Evolutionary conservation across 2,113 vertebrate genomes (phyloP).

Genomic region (Pelodiscus sinensis): DNA sequence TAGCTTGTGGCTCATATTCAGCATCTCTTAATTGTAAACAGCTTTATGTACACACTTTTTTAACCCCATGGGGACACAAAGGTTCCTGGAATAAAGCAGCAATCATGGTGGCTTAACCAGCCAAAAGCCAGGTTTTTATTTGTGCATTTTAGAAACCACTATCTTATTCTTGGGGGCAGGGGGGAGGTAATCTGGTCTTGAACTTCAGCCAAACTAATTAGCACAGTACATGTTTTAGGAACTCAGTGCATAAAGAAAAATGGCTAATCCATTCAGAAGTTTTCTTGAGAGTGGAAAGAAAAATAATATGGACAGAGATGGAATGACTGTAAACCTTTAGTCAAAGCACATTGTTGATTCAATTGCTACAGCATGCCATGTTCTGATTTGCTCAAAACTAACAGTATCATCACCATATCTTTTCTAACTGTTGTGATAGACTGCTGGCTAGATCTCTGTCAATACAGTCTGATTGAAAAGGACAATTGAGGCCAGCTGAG

Average conservation of each 20-base stretch:
- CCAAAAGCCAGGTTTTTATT: not conserved
- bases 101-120: slow-evolving; percentile 30
- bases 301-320: not conserved
- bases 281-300: not conserved
- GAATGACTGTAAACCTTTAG: not conserved
- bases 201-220: slow-evolving; percentile 44
- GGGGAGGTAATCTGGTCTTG: not conserved
- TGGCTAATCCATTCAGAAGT: not conserved
- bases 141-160: not conserved
- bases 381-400: not conserved
- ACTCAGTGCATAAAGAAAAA: not conserved
- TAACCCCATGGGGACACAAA: slow-evolving; percentile 18
- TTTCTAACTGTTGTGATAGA: not conserved
- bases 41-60: not conserved
- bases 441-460: too few relatives aligned
- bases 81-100: slow-evolving; percentile 33
- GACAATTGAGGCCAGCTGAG: too few relatives aligned
- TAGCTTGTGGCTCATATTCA: slow-evolving; percentile 26
- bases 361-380: fast-evolving
- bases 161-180: slow-evolving; percentile 7
- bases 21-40: not conserved
- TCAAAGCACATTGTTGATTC: not conserved
- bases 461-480: too few relatives aligned
- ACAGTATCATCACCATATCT: not conserved
- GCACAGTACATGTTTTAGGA: not conserved